Percentiles rank a stretch among this genome's conserved stretches.
Evolutionary conservation across 2,113 vertebrate genomes (phyloP).

Genomic region (Stercorarius parasiticus): DNA sequence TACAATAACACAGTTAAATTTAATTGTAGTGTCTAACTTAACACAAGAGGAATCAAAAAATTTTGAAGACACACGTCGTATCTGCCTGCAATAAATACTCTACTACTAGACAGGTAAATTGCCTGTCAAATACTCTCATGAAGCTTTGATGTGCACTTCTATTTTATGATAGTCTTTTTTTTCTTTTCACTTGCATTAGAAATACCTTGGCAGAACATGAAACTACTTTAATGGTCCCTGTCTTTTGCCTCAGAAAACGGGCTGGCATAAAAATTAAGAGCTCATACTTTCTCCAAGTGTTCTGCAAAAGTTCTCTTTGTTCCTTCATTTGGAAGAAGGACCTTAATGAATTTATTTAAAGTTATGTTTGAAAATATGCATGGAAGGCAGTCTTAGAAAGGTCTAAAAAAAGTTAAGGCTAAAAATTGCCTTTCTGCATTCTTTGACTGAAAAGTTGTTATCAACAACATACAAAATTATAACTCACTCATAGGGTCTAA

Average conservation of each 20-base stretch:
- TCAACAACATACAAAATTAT: neutral
- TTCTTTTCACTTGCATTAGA: neutral
- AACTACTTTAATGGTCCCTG: constrained; percentile 22
- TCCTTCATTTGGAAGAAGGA: neutral
- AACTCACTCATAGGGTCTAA: neutral
- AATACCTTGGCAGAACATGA: constrained; percentile 41
- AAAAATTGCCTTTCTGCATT: neutral
- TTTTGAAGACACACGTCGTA: constrained; percentile 42
- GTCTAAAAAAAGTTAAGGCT: neutral
- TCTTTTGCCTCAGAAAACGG: neutral
- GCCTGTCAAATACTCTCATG: constrained; percentile 28
- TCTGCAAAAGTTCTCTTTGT: neutral
- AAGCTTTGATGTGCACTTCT: constrained; percentile 54
- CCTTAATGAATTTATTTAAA: neutral
- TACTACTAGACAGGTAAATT: constrained; percentile 67
- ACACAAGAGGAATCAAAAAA: neutral
- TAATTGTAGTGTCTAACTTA: neutral
- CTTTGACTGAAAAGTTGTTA: neutral
- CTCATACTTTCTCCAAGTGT: neutral
- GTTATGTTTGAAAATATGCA: neutral
- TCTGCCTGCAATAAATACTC: constrained; percentile 55
- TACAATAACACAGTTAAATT: neutral
- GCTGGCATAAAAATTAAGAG: neutral
- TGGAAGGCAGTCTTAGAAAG: neutral
- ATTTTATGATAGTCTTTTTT: constrained; percentile 20